These are phyloP conservation scores for Archips crataeganus DNA, from an alignment of 2,888 invertebrate genomes.

Conservation along the genomic window DNA sequence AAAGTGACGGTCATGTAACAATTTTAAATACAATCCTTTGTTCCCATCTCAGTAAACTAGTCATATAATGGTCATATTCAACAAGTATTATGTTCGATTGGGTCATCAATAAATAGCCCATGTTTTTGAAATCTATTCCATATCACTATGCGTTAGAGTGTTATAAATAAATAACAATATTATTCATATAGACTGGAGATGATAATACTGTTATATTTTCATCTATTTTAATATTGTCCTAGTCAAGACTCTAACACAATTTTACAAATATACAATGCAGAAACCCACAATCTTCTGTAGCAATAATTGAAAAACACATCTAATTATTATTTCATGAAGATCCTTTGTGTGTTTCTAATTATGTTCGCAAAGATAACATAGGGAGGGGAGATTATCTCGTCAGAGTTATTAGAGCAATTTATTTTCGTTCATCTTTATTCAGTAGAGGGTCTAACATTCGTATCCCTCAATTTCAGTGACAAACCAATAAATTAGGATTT, in stretches of 20 bases:
- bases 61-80: no score
- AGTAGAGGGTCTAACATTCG: constrained; percentile 25
- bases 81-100: no score
- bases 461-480: constrained; percentile 34
- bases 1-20: neutral
- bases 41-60: no score
- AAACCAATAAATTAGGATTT: constrained; percentile 33
- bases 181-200: no score
- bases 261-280: neutral
- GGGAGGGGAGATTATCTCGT: constrained; percentile 31
- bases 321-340: constrained; percentile 37
- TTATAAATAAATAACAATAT: no score
- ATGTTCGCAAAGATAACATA: constrained; percentile 26
- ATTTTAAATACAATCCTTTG: no score
- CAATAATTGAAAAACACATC: constrained; percentile 37
- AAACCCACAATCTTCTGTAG: neutral
- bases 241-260: neutral
- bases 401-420: constrained; percentile 39
- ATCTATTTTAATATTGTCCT: neutral
- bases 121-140: no score
- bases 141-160: no score
- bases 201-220: neutral
- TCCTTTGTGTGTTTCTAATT: constrained; percentile 36
- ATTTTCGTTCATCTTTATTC: constrained; percentile 31
- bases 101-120: no score